phyloP scores from a whole-genome alignment of 1,140 invertebrate genomes.

The Pseudomyrmex pallidus region DNA sequence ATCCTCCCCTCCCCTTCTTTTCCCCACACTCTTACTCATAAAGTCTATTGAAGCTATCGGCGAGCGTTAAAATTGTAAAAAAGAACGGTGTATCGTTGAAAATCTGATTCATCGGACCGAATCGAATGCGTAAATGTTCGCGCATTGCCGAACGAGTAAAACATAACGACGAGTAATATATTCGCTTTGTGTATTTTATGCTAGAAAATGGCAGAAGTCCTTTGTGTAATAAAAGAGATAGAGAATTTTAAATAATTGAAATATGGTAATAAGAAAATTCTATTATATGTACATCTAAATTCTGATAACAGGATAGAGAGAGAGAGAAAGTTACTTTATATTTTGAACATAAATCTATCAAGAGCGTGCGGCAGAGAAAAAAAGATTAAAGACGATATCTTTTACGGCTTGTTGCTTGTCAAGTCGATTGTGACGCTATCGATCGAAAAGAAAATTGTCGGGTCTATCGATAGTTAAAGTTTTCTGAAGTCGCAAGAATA shows the following conservation, averaged over 20 bases:
- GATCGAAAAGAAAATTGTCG: constrained; percentile 51
- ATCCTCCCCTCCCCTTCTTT: not conserved
- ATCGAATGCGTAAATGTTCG: not conserved
- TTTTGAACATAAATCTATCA: constrained; percentile 18
- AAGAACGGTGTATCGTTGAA: not conserved
- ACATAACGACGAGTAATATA: not conserved
- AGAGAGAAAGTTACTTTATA: not conserved
- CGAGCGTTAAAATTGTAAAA: constrained; percentile 37
- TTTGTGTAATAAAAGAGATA: too few species aligned
- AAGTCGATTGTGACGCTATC: constrained; percentile 40
- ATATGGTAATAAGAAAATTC: too few species aligned
- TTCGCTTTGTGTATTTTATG: not conserved
- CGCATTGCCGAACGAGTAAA: not conserved
- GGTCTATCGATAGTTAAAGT: constrained; percentile 48
- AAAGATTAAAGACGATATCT: constrained; percentile 16
- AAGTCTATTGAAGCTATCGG: constrained; percentile 6
- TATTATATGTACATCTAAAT: too few species aligned
- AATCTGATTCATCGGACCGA: constrained; percentile 18
- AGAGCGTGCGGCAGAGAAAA: not conserved
- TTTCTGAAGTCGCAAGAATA: constrained; percentile 42
- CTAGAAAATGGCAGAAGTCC: too few species aligned
- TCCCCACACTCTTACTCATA: not conserved
- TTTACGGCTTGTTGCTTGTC: constrained; percentile 26
- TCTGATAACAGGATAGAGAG: not conserved
- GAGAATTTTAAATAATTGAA: too few species aligned